Conservation (phyloP, 2,113 vertebrate species). For the Anarrhichthys ocellatus region DNA sequence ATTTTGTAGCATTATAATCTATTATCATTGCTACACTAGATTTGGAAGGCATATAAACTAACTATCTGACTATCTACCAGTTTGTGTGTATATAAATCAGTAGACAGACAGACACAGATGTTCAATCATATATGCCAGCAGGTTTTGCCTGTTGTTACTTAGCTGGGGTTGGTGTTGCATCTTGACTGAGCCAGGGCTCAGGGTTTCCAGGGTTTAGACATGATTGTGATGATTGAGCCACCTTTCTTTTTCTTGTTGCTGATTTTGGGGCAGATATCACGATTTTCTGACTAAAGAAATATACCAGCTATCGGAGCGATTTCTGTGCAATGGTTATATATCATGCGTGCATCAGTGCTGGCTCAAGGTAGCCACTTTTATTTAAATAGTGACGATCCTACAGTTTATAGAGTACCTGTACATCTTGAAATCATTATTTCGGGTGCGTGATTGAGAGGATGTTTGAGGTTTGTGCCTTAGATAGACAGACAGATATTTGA, state of each 20-base stretch:
- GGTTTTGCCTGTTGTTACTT: constrained; percentile 19
- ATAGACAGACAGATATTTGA: not conserved
- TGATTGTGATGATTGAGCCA: not conserved
- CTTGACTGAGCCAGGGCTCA: constrained; percentile 21
- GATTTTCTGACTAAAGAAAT: constrained; percentile 1
- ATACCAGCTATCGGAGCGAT: not conserved
- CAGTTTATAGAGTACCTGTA: not conserved
- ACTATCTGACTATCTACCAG: not conserved
- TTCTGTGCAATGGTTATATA: constrained; percentile 3
- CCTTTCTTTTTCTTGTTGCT: constrained; percentile 12
- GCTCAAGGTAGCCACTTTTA: constrained; percentile 2
- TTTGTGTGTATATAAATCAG: not conserved
- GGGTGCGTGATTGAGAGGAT: not conserved
- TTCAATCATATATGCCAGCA: constrained; percentile 1
- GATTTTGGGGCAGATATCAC: constrained; percentile 10
- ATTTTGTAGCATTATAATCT: constrained; percentile 2
- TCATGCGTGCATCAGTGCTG: not conserved
- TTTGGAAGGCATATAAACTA: not conserved
- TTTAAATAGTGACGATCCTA: constrained; percentile 4
- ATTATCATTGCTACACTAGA: not conserved
- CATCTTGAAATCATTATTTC: not conserved
- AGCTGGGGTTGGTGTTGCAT: constrained; percentile 23
- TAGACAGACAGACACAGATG: constrained; percentile 11
- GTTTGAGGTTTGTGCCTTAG: constrained; percentile 18
- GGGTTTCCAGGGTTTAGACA: not conserved